Evolutionary conservation across 2,113 vertebrate genomes (phyloP).

Genomic region (Mystacornis crossleyi): DNA sequence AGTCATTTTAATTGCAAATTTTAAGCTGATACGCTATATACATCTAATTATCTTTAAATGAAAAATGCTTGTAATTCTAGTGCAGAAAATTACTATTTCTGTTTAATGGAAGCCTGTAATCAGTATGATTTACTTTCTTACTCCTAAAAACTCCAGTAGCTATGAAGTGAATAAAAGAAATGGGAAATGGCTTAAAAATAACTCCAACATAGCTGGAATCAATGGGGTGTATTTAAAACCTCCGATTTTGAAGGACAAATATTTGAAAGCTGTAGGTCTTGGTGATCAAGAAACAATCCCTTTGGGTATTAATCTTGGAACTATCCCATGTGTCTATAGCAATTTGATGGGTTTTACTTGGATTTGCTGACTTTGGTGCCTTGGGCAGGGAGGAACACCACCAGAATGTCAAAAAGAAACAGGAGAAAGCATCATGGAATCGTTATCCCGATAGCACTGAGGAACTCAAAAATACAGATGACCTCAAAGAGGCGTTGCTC

Average conservation of each 20-base stretch:
- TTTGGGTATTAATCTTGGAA: neutral
- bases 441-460: fast-evolving
- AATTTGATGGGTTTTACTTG: neutral
- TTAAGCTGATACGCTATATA: constrained; percentile 31
- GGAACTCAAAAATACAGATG: neutral
- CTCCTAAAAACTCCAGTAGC: neutral
- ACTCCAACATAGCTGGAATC: neutral
- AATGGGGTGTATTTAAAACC: neutral
- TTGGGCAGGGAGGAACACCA: neutral
- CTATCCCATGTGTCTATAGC: neutral
- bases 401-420: neutral
- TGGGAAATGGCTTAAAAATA: neutral
- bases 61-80: constrained; percentile 24
- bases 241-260: neutral
- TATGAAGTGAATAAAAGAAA: neutral
- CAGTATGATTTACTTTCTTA: constrained; percentile 14
- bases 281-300: neutral
- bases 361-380: neutral
- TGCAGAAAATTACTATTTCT: constrained; percentile 33
- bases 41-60: constrained; percentile 20
- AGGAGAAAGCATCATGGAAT: neutral
- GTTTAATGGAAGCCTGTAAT: constrained; percentile 28
- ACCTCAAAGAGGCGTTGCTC: neutral
- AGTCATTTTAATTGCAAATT: constrained; percentile 35
- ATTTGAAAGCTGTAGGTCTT: neutral